Evolutionary conservation across 2,888 invertebrate species (phyloP).

Genomic region (Uropetala carovei): DNA sequence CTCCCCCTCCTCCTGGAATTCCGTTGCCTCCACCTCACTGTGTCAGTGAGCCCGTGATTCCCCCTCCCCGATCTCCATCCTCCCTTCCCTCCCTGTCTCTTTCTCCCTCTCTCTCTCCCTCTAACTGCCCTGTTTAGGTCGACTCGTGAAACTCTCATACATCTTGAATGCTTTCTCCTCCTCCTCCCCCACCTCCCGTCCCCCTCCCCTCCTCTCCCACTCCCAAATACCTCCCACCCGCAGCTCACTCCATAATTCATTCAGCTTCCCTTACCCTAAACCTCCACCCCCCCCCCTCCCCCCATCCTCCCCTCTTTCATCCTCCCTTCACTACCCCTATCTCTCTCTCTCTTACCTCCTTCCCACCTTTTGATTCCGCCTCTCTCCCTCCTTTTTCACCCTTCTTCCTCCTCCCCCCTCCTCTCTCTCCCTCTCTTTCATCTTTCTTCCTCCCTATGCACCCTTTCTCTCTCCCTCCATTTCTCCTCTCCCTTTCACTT

Average conservation of each 20-base stretch:
- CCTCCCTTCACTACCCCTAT: background rate
- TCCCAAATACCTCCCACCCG: conserved; percentile 21
- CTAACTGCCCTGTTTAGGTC: conserved; percentile 51
- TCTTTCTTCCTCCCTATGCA: background rate
- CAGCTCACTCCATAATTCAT: conserved; percentile 29
- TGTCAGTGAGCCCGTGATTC: conserved; percentile 68
- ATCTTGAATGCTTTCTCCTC: conserved; percentile 51
- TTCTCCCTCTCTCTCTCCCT: conserved; percentile 14
- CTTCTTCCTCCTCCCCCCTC: background rate
- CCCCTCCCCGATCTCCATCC: conserved; percentile 19
- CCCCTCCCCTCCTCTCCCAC: conserved; percentile 8
- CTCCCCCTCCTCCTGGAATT: conserved; percentile 68
- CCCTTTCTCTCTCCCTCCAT: background rate
- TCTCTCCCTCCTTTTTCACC: background rate
- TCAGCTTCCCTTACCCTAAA: conserved; percentile 40
- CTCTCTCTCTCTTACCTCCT: background rate
- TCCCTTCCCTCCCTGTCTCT: background rate
- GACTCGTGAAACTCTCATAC: conserved; percentile 55
- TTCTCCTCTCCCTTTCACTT: background rate
- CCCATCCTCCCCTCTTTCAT: background rate
- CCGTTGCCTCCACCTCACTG: conserved; percentile 68
- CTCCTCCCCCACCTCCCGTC: background rate
- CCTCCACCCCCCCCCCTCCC: background rate
- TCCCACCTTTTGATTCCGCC: background rate
- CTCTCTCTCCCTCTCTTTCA: background rate